These are phyloP conservation scores for Miltochrista miniata DNA, from an alignment of 2,888 invertebrate genomes.

Conservation along the genomic window DNA sequence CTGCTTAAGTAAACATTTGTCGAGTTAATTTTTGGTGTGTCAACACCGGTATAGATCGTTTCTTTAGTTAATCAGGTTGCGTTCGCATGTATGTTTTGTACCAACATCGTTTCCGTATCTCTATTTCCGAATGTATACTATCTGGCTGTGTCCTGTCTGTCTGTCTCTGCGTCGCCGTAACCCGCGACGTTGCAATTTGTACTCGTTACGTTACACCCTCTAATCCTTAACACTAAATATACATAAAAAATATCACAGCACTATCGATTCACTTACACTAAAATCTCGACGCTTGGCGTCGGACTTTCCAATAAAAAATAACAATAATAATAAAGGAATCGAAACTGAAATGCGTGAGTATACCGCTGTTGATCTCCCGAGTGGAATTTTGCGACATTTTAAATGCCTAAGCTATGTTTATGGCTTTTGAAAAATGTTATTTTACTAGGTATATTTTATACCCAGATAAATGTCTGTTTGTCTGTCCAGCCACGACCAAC, in stretches of 20 bases:
- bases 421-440: too few species aligned
- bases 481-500: constrained; percentile 21
- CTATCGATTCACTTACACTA: constrained; percentile 83
- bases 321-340: constrained; percentile 71
- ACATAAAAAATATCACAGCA: constrained; percentile 84
- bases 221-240: constrained; percentile 76
- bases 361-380: constrained; percentile 48
- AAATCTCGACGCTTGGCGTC: constrained; percentile 72
- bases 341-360: constrained; percentile 70
- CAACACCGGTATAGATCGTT: constrained; percentile 30
- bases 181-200: constrained; percentile 68
- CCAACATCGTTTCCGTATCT: constrained; percentile 33
- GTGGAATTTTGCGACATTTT: not conserved
- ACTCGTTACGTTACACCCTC: constrained; percentile 68
- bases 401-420: too few species aligned
- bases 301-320: constrained; percentile 53
- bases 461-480: too few species aligned
- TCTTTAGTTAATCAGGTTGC: constrained; percentile 22
- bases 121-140: constrained; percentile 31
- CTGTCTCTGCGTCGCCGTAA: constrained; percentile 23
- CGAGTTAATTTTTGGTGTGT: constrained; percentile 40
- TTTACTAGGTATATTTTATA: not conserved
- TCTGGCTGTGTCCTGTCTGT: constrained; percentile 16
- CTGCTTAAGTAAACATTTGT: constrained; percentile 56
- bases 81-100: constrained; percentile 37